Conservation (phyloP, 2,888 invertebrate genomes). For the Himalopsyche anomala region DNA sequence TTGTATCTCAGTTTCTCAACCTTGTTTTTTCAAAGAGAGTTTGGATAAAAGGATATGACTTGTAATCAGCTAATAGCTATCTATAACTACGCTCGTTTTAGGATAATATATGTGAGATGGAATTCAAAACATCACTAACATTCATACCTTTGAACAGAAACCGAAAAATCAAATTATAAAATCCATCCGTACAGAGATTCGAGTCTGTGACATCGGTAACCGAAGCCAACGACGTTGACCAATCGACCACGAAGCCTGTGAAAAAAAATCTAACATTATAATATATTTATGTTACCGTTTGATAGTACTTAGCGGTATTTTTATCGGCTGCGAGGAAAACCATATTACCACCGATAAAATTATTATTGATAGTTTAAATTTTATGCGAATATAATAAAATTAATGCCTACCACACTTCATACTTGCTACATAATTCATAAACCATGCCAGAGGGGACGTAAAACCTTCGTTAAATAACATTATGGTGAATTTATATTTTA, state of each 20-base stretch:
- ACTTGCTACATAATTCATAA: conserved; percentile 26
- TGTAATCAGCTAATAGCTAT: too few relatives aligned
- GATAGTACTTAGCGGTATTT: conserved; percentile 53
- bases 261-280: background rate
- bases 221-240: too few relatives aligned
- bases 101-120: too few relatives aligned
- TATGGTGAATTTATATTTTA: conserved; percentile 20
- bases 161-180: too few relatives aligned
- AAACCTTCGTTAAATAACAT: conserved; percentile 22
- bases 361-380: conserved; percentile 50
- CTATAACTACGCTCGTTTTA: too few relatives aligned
- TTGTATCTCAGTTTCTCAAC: too few relatives aligned
- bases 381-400: conserved; percentile 47
- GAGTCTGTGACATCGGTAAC: too few relatives aligned
- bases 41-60: too few relatives aligned
- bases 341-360: conserved; percentile 52
- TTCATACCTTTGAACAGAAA: too few relatives aligned
- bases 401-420: conserved; percentile 15
- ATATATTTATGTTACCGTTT: background rate
- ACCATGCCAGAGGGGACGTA: background rate
- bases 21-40: too few relatives aligned
- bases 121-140: too few relatives aligned
- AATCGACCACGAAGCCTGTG: background rate
- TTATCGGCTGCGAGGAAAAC: conserved; percentile 48
- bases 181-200: too few relatives aligned